A percentile compares a stretch with the other conserved stretches of the same genome.
Evolutionary conservation across 2,113 vertebrate genomes (phyloP).

Genomic region (Psophia crepitans): DNA sequence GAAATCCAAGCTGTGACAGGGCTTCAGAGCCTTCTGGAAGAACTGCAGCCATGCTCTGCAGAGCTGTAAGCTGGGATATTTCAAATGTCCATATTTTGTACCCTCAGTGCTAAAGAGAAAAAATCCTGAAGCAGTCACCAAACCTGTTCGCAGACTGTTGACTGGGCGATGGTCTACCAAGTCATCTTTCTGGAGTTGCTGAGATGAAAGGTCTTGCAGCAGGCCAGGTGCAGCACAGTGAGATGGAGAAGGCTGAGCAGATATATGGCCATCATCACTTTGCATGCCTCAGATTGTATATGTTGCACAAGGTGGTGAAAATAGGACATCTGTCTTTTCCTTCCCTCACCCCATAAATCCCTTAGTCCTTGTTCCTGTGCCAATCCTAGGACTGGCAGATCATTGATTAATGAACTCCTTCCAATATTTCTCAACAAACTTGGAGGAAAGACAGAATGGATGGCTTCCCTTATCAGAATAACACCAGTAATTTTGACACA

Average conservation of each 20-base stretch:
- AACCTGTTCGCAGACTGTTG: not conserved
- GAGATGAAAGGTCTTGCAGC: not conserved
- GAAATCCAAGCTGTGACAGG: not conserved
- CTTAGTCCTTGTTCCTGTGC: not conserved
- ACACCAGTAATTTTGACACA: not conserved
- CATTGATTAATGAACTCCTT: not conserved
- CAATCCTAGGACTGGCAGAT: not conserved
- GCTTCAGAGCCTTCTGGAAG: not conserved
- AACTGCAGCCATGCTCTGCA: not conserved
- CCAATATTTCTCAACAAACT: not conserved
- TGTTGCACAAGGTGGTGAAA: not conserved
- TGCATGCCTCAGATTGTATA: accelerated
- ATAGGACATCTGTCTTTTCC: not conserved
- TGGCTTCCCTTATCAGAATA: not conserved
- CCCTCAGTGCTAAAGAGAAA: not conserved
- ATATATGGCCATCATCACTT: too few species aligned
- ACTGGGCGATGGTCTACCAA: not conserved
- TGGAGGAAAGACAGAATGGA: not conserved
- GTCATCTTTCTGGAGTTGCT: not conserved
- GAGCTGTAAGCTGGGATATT: not conserved
- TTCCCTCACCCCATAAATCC: not conserved
- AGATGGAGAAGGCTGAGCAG: not conserved
- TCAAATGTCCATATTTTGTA: not conserved
- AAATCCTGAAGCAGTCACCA: not conserved
- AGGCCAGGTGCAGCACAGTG: not conserved